A percentile compares a stretch with the other conserved stretches of the same genome.
Evolutionary conservation across 1,140 invertebrate genomes (phyloP).

Genomic region (Cryptotermes secundus): DNA sequence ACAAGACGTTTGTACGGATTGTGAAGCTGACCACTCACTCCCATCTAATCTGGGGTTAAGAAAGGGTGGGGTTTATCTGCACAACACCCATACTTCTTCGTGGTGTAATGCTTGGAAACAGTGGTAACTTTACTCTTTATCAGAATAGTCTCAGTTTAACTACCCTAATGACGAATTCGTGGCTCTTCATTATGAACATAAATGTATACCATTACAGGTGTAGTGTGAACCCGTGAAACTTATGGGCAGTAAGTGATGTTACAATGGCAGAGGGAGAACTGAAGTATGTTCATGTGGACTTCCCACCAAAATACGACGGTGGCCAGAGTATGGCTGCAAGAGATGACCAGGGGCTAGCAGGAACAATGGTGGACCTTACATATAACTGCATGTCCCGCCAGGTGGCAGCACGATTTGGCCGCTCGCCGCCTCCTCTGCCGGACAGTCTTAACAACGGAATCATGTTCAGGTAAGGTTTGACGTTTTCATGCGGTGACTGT

Average conservation of each 20-base stretch:
- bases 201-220: neutral
- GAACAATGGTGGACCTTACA: neutral
- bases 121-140: too few relatives aligned
- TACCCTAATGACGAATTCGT: too few relatives aligned
- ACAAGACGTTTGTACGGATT: too few relatives aligned
- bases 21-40: too few relatives aligned
- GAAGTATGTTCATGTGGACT: neutral
- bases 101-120: too few relatives aligned
- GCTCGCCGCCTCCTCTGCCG: neutral
- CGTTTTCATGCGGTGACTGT: too few relatives aligned
- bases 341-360: neutral
- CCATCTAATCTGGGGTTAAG: too few relatives aligned
- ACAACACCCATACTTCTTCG: too few relatives aligned
- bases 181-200: too few relatives aligned
- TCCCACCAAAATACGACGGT: neutral
- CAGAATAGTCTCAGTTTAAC: too few relatives aligned
- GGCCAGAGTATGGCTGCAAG: neutral
- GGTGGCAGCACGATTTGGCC: neutral
- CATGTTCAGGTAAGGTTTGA: constrained; percentile 18
- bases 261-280: neutral
- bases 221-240: neutral
- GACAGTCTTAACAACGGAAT: constrained; percentile 25
- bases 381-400: neutral
- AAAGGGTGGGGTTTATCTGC: too few relatives aligned
- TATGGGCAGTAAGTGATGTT: too few relatives aligned